Base-by-base conservation (phyloP, 2,113 vertebrate genomes). In the Carassius auratus region DNA sequence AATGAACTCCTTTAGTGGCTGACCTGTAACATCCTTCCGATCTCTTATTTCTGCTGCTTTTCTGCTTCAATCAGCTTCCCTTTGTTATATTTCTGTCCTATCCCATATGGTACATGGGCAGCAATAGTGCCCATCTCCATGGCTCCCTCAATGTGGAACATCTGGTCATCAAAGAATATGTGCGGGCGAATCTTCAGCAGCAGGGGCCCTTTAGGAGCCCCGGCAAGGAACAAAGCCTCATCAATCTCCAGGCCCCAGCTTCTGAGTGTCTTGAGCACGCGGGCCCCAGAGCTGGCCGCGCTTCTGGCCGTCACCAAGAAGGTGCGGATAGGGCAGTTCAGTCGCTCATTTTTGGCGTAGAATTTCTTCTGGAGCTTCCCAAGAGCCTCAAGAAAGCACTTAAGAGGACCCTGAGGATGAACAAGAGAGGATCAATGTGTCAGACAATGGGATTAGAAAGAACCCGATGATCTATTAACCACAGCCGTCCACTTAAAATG, bases 301-400 rank as follows among this genome's bases (percentile, higher is more conserved):
- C 98, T 99, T 90, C 97, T 95, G 78, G 98, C 96, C 14, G 98
- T 99, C 74, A 99, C 96, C 86, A 99, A 92, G 91, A 94, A 99
- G 84, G 97, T 99, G 23, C 98, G 95, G 90, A 99, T 97, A 23
- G 98, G 98, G 62, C 97, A 99, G 86, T 93, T 92, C 86, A 99
- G 68, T 8, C 97, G 95, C 92, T 98, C 93, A 0, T 97, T 94
- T 94, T 97, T 98, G 83, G 93, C 93, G 52, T 98, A 97, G 91
- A 99, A 99, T 88, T 99, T 99, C 90, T 95, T 97, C 91, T 99
- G 97, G 73, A 99, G 97, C 88, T 96, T 97, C 23, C 98, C 98
- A 45, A 99, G 90, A 7, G 96, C 96, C 95, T 98, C 97, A 91
- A 99, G 93, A 92, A 99, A 99, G 85, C 96, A 93, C 92, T 99